Evolutionary conservation across 2,797 vertebrate species (phyloP).

Genomic region (Enteromius argenteus): DNA sequence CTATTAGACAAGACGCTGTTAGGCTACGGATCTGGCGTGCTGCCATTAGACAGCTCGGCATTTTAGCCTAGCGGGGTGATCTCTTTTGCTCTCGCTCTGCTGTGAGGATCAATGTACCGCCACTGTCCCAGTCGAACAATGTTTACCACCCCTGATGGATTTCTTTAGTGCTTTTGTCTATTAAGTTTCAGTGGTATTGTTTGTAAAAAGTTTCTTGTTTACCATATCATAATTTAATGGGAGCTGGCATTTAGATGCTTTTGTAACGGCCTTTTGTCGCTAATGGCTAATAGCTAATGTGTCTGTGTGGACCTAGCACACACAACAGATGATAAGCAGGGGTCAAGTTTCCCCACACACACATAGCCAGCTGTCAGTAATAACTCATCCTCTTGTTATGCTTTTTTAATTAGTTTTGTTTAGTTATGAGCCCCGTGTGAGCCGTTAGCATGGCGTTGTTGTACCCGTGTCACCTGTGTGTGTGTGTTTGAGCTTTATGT

Average conservation of each 20-base stretch:
- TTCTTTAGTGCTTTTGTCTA: slow-evolving; percentile 37
- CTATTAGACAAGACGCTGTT: slow-evolving; percentile 57
- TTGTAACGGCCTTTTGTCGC: slow-evolving; percentile 47
- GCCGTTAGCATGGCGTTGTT: slow-evolving; percentile 65
- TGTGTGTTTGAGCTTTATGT: slow-evolving; percentile 25
- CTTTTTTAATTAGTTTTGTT: slow-evolving; percentile 82
- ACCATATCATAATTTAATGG: slow-evolving; percentile 78
- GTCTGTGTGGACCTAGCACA: slow-evolving; percentile 24
- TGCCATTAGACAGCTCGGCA: slow-evolving; percentile 51
- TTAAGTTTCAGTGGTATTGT: slow-evolving; percentile 19
- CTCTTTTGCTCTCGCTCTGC: slow-evolving; percentile 43
- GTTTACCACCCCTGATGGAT: slow-evolving; percentile 35
- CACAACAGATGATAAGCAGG: slow-evolving; percentile 40
- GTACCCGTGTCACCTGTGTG: slow-evolving; percentile 28
- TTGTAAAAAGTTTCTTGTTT: slow-evolving; percentile 74
- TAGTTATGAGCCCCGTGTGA: slow-evolving; percentile 77
- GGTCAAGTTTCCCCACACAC: slow-evolving; percentile 37
- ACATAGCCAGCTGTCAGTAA: slow-evolving; percentile 73
- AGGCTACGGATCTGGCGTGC: slow-evolving; percentile 44
- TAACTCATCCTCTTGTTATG: slow-evolving; percentile 79
- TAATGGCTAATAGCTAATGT: slow-evolving; percentile 58
- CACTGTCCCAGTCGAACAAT: slow-evolving; percentile 21
- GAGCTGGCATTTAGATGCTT: slow-evolving; percentile 68
- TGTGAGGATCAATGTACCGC: slow-evolving; percentile 53
- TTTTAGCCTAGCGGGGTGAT: slow-evolving; percentile 56